phyloP scores from a whole-genome alignment of 2,888 invertebrate species.

The Mythimna loreyi region DNA sequence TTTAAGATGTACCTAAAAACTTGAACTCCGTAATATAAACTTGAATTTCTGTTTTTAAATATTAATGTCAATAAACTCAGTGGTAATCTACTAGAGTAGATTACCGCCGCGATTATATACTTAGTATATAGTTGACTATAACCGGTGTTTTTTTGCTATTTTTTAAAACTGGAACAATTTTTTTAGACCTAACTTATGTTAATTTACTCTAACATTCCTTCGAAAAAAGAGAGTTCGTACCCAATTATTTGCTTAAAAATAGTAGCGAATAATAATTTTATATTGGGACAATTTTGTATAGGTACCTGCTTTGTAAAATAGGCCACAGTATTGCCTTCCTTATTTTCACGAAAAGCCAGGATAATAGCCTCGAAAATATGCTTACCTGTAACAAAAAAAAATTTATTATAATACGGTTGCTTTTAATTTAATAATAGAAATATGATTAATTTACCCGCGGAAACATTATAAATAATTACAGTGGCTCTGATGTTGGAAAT shows the following conservation, averaged over 20 bases:
- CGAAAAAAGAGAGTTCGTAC: too few species aligned
- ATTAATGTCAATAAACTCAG: conserved; percentile 15
- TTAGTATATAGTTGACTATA: too few species aligned
- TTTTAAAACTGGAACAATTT: too few species aligned
- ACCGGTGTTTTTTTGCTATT: too few species aligned
- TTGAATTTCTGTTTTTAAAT: background rate
- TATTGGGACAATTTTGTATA: background rate
- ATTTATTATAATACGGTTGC: conserved; percentile 12
- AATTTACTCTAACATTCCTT: too few species aligned
- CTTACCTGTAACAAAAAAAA: conserved; percentile 52
- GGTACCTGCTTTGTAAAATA: background rate
- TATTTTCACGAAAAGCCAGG: background rate
- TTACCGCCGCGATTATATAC: too few species aligned
- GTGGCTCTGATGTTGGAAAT: background rate
- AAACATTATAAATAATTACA: background rate
- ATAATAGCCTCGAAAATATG: conserved; percentile 14
- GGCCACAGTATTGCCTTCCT: background rate
- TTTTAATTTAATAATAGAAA: background rate
- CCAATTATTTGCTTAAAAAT: too few species aligned
- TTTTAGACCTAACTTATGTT: too few species aligned
- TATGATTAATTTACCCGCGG: background rate
- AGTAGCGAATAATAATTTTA: too few species aligned
- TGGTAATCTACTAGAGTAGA: too few species aligned
- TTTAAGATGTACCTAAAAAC: conserved; percentile 5
- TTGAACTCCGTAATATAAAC: background rate